Conservation (phyloP, 2,797 vertebrate genomes). For the Alauda arvensis region DNA sequence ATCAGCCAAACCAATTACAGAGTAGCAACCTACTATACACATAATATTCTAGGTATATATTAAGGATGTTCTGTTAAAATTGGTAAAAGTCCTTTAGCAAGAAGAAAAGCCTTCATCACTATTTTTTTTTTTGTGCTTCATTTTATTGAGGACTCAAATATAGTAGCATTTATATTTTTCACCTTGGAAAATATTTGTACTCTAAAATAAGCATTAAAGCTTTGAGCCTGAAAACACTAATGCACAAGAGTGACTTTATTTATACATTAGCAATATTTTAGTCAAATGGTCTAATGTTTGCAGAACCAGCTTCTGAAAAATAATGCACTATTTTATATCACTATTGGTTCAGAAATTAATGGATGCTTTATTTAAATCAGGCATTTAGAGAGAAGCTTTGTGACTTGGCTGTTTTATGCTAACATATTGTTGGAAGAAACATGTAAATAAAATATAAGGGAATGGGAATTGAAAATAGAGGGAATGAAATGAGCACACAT, state of each 20-base stretch:
- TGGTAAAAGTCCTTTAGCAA: slow-evolving; percentile 4
- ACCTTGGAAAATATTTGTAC: slow-evolving; percentile 46
- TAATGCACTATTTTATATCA: slow-evolving; percentile 22
- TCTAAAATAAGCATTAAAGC: slow-evolving; percentile 40
- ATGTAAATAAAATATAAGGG: slow-evolving; percentile 28
- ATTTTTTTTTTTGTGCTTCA: neutral
- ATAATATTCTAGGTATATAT: neutral
- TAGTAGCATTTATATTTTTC: slow-evolving; percentile 20
- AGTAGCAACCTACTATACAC: neutral
- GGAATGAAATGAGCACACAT: neutral
- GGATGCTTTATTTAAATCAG: slow-evolving; percentile 52
- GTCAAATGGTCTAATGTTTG: slow-evolving; percentile 40
- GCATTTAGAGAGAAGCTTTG: slow-evolving; percentile 35
- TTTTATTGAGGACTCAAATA: slow-evolving; percentile 21
- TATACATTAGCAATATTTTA: slow-evolving; percentile 51
- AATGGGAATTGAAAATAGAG: slow-evolving; percentile 29
- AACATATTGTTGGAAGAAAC: slow-evolving; percentile 19
- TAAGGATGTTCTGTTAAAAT: slow-evolving; percentile 25
- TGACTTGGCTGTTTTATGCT: neutral
- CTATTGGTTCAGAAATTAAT: slow-evolving; percentile 51
- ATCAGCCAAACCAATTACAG: slow-evolving; percentile 29
- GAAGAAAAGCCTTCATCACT: neutral
- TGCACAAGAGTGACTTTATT: slow-evolving; percentile 56
- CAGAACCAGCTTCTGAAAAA: slow-evolving; percentile 32
- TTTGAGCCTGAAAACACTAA: slow-evolving; percentile 56